phyloP scores from a whole-genome alignment of 2,888 invertebrate genomes.

The Tuberolachnus salignus region DNA sequence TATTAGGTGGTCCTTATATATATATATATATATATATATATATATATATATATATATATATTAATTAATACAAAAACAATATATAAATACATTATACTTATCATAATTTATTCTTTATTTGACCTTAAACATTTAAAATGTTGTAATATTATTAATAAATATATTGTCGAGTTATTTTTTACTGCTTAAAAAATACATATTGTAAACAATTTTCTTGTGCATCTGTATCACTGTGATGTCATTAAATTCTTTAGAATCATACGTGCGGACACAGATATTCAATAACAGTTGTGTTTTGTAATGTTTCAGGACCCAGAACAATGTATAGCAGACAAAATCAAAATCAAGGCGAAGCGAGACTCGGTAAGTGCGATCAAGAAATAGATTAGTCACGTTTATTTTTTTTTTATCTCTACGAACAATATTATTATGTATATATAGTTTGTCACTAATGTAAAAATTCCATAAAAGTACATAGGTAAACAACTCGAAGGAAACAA shows the following conservation, averaged over 20 bases:
- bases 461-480: constrained; percentile 26
- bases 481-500: not conserved
- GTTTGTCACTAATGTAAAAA: constrained; percentile 6
- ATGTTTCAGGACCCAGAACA: constrained; percentile 44
- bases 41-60: too few species aligned
- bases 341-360: constrained; percentile 54
- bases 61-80: too few species aligned
- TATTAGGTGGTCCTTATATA: too few species aligned
- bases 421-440: constrained; percentile 10
- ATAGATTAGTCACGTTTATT: constrained; percentile 41
- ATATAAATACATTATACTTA: too few species aligned
- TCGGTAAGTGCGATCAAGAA: constrained; percentile 37
- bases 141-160: too few species aligned
- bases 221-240: not conserved
- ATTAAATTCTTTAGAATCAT: constrained; percentile 11
- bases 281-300: constrained; percentile 24
- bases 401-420: constrained; percentile 7
- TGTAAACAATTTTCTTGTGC: constrained; percentile 36
- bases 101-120: too few species aligned
- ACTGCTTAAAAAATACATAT: not conserved
- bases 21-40: too few species aligned
- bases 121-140: too few species aligned
- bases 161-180: too few species aligned
- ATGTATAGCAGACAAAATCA: constrained; percentile 51
- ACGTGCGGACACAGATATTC: constrained; percentile 5